Evolutionary conservation across 2,888 invertebrate genomes (phyloP).

Genomic region (Diaphora mendica): DNA sequence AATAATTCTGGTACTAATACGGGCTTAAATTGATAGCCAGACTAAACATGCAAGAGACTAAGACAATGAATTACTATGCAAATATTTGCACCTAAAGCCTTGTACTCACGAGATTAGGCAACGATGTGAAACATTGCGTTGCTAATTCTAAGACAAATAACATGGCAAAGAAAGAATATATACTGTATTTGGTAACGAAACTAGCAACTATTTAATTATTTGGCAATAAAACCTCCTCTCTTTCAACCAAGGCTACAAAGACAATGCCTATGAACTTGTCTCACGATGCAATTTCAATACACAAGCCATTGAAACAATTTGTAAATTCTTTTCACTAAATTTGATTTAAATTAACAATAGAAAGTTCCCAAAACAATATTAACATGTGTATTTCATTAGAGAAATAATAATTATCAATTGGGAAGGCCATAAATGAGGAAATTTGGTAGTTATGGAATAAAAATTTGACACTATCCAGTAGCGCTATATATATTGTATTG

Average conservation of each 20-base stretch:
- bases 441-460: no score
- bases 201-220: constrained; percentile 47
- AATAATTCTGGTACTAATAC: not conserved
- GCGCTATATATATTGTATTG: no score
- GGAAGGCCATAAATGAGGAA: no score
- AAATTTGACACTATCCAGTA: no score
- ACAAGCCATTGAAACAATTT: not conserved
- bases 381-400: constrained; percentile 4
- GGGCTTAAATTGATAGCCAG: not conserved
- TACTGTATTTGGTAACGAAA: constrained; percentile 45
- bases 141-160: constrained; percentile 37
- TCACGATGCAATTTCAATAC: constrained; percentile 8
- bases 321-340: not conserved
- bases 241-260: constrained; percentile 39
- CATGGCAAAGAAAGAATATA: constrained; percentile 41
- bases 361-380: constrained; percentile 1
- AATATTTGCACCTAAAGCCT: constrained; percentile 40
- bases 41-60: not conserved
- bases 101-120: constrained; percentile 39
- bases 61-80: constrained; percentile 35
- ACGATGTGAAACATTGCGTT: constrained; percentile 38
- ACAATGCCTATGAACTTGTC: constrained; percentile 44
- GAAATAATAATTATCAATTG: not conserved
- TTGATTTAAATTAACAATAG: constrained; percentile 9
- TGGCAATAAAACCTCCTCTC: constrained; percentile 49